These are phyloP conservation scores for Micronycteris hirsuta DNA, from an alignment of 2,113 vertebrate species.

Conservation along the genomic window DNA sequence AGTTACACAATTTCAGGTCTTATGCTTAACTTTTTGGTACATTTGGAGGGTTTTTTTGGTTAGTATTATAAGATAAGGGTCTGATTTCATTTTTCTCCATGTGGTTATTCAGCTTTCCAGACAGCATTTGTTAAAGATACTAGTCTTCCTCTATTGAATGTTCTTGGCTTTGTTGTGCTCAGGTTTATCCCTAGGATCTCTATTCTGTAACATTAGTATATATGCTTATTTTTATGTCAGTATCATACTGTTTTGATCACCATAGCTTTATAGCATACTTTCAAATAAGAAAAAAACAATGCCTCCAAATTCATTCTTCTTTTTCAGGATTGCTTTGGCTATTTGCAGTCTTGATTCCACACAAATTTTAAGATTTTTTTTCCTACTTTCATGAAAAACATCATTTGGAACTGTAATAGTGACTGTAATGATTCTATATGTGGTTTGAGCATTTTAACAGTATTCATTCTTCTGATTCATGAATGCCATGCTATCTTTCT, in stretches of 20 bases:
- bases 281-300: neutral
- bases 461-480: neutral
- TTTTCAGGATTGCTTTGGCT: neutral
- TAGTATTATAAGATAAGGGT: neutral
- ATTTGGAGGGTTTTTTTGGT: neutral
- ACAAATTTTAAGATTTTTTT: neutral
- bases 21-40: neutral
- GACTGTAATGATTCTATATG: neutral
- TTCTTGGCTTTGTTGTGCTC: neutral
- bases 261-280: neutral
- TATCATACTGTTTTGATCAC: neutral
- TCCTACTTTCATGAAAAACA: neutral
- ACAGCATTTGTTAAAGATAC: neutral
- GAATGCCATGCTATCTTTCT: neutral
- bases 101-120: neutral
- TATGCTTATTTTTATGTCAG: neutral
- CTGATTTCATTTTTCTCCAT: neutral
- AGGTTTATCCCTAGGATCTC: neutral
- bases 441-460: neutral
- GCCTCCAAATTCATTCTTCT: neutral
- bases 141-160: neutral
- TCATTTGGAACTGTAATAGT: neutral
- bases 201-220: neutral
- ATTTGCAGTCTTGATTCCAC: neutral
- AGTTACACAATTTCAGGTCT: neutral